These are phyloP conservation scores for Cydia amplana DNA, from an alignment of 1,140 invertebrate genomes.

Conservation along the genomic window DNA sequence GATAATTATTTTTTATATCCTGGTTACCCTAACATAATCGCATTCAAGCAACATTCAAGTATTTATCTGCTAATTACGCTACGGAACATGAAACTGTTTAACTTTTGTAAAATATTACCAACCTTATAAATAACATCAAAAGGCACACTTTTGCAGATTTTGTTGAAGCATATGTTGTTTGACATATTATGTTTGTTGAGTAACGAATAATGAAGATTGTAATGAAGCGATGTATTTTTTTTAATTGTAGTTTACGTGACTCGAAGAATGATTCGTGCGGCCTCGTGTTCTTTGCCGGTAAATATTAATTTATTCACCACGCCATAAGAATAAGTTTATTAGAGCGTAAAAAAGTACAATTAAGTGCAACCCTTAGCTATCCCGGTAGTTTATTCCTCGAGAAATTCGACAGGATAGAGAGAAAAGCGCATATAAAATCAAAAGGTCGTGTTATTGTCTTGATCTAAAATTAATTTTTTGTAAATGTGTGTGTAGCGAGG, in stretches of 20 bases:
- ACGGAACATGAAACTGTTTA: background rate
- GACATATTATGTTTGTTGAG: background rate
- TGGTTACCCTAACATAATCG: background rate
- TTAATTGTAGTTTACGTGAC: slow-evolving; percentile 27
- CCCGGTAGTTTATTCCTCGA: background rate
- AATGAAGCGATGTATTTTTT: slow-evolving; percentile 6
- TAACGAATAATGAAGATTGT: slow-evolving; percentile 10
- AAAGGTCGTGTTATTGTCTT: slow-evolving; percentile 52
- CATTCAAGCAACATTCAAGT: slow-evolving; percentile 11
- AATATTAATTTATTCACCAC: slow-evolving; percentile 30
- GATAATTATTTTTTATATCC: background rate
- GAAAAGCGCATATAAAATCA: slow-evolving; percentile 36
- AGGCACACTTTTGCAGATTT: background rate
- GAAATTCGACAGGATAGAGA: slow-evolving; percentile 1
- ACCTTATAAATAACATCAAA: background rate
- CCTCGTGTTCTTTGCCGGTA: slow-evolving; percentile 26
- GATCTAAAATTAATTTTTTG: slow-evolving; percentile 59
- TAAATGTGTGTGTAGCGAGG: slow-evolving; percentile 45
- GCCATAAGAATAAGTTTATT: slow-evolving; percentile 23
- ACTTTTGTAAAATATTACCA: background rate
- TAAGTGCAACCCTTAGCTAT: background rate
- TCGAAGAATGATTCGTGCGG: slow-evolving; percentile 18
- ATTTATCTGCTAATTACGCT: slow-evolving; percentile 10
- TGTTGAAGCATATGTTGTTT: slow-evolving; percentile 22
- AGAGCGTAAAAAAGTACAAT: background rate